phyloP scores from a whole-genome alignment of 2,797 vertebrate species.

The Microchirus variegatus region DNA sequence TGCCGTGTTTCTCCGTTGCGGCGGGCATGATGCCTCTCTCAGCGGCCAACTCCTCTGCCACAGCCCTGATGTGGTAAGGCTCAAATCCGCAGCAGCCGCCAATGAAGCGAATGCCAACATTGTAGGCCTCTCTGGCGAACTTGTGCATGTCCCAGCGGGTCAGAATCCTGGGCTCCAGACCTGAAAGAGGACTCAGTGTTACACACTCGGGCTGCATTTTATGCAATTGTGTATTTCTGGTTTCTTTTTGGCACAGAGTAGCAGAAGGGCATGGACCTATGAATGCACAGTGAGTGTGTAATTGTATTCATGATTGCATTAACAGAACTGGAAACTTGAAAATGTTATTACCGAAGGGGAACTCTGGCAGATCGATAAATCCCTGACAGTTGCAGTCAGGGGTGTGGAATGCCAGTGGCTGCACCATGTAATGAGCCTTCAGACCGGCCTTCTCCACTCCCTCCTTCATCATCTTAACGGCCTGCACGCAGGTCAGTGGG shows the following conservation, averaged over 20 bases:
- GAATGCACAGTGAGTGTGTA: no score
- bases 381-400: conserved; percentile 92
- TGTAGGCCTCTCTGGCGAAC: conserved; percentile 91
- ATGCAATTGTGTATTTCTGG: not conserved
- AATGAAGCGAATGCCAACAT: conserved; percentile 86
- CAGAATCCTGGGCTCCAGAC: conserved; percentile 89
- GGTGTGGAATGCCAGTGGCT: conserved; percentile 83
- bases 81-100: conserved; percentile 96
- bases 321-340: not conserved
- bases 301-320: no score
- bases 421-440: conserved; percentile 92
- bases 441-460: conserved; percentile 88
- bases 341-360: conserved; percentile 85
- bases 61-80: conserved; percentile 90
- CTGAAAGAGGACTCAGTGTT: conserved; percentile 62
- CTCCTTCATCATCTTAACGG: conserved; percentile 85
- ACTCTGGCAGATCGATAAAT: conserved; percentile 95
- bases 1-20: conserved; percentile 90
- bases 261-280: no score
- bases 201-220: not conserved
- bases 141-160: conserved; percentile 93
- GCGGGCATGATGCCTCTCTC: conserved; percentile 85
- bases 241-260: not conserved
- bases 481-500: conserved; percentile 85
- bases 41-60: conserved; percentile 87